A percentile compares a stretch with the other conserved stretches of the same genome.
These are phyloP conservation scores for Dissostichus mawsoni DNA, from an alignment of 2,113 vertebrate genomes.

Conservation along the genomic window DNA sequence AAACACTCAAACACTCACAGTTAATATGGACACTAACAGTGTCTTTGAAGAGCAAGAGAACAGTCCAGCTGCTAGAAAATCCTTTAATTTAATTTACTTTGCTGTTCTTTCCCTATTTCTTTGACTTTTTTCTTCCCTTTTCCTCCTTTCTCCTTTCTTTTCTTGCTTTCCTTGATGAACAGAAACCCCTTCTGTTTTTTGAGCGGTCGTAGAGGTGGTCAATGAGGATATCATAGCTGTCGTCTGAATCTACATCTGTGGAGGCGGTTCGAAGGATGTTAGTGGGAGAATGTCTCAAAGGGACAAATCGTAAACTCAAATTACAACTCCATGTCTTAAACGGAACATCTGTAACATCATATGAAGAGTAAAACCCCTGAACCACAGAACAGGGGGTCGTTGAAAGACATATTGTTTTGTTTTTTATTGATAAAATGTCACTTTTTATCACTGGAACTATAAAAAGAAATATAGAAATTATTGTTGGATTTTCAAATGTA, in stretches of 20 bases:
- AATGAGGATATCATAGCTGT: conserved; percentile 53
- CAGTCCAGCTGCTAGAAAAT: neutral
- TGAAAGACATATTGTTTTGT: too few relatives aligned
- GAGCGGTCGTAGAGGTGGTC: conserved; percentile 45
- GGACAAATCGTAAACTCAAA: conserved; percentile 11
- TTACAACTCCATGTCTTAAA: neutral
- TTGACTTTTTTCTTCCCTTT: conserved; percentile 3
- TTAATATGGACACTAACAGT: conserved; percentile 24
- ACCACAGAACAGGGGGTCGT: too few relatives aligned
- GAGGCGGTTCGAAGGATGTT: conserved; percentile 48
- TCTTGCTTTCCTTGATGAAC: conserved; percentile 43
- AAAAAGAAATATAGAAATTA: too few relatives aligned
- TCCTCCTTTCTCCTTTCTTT: conserved; percentile 14
- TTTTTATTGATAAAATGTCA: too few relatives aligned
- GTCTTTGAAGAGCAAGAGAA: neutral
- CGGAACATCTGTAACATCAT: neutral
- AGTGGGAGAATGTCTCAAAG: conserved; percentile 18
- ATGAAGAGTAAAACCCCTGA: neutral
- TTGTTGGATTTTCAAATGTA: too few relatives aligned
- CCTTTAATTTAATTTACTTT: neutral
- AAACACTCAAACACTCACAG: conserved; percentile 1
- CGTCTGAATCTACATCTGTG: conserved; percentile 61
- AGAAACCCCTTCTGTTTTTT: conserved; percentile 19
- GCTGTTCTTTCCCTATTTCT: conserved; percentile 10
- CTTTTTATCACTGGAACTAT: too few relatives aligned